Evolutionary conservation across 2,113 vertebrate species (phyloP).

Genomic region (Panurus biarmicus): DNA sequence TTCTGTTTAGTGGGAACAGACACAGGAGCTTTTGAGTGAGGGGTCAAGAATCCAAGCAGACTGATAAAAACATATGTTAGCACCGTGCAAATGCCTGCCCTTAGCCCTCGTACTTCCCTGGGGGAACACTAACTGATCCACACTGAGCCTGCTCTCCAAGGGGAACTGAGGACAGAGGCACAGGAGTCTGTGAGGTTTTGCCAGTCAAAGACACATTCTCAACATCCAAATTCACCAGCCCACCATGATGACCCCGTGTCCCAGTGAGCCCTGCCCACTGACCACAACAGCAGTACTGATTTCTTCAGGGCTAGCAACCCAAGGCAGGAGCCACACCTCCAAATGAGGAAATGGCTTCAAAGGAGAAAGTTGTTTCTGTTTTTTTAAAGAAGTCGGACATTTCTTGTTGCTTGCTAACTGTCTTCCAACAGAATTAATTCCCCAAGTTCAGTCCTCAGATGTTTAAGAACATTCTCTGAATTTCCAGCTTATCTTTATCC

Average conservation of each 20-base stretch:
- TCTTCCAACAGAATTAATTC: background rate
- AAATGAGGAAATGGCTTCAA: background rate
- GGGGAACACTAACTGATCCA: fast-evolving
- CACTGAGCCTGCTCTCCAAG: background rate
- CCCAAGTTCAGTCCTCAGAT: background rate
- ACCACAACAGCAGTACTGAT: background rate
- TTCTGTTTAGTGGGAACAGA: background rate
- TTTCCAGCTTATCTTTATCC: conserved; percentile 35
- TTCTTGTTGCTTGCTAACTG: background rate
- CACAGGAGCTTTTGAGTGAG: background rate
- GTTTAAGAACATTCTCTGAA: conserved; percentile 6
- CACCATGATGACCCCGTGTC: background rate
- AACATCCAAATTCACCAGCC: background rate
- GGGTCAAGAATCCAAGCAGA: background rate
- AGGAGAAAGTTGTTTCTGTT: background rate
- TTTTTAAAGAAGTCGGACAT: background rate
- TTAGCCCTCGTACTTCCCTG: background rate
- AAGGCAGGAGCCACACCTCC: background rate
- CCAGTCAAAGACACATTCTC: fast-evolving
- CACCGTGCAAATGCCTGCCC: background rate
- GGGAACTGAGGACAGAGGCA: background rate
- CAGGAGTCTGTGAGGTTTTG: background rate
- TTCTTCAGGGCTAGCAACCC: background rate
- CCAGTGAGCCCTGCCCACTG: background rate
- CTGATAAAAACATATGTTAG: background rate